phyloP scores from a whole-genome alignment of 2,888 invertebrate genomes.

The Brachypalpus laphriformis region DNA sequence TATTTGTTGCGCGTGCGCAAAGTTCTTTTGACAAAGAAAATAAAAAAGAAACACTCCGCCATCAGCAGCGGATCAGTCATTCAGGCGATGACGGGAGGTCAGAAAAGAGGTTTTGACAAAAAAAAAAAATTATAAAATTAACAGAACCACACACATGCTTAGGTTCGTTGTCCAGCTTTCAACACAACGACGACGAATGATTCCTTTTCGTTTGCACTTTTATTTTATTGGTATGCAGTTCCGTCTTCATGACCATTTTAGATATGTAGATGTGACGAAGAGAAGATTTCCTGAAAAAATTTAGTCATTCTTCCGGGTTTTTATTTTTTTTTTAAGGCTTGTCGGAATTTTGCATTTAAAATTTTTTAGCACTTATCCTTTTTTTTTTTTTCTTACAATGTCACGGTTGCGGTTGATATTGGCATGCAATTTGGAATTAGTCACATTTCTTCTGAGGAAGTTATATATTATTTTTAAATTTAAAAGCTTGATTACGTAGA shows the following conservation, averaged over 20 bases:
- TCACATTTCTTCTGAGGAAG: slow-evolving; percentile 4
- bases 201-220: slow-evolving; percentile 26
- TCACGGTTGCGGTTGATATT: slow-evolving; percentile 1
- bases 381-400: background rate
- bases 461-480: background rate
- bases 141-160: background rate
- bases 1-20: slow-evolving; percentile 38
- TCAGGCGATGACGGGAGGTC: slow-evolving; percentile 1
- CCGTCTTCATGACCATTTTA: slow-evolving; percentile 21
- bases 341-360: background rate
- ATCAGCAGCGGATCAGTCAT: background rate
- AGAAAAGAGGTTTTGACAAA: background rate
- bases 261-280: background rate
- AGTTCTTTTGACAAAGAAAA: background rate
- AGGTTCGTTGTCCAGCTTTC: slow-evolving; percentile 46
- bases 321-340: background rate
- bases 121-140: background rate
- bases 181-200: background rate
- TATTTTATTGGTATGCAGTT: slow-evolving; percentile 4
- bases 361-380: slow-evolving; percentile 3
- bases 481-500: too few relatives aligned
- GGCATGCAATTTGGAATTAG: background rate
- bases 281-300: slow-evolving; percentile 40
- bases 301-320: slow-evolving; percentile 39
- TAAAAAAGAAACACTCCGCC: background rate